Evolutionary conservation across 2,888 invertebrate genomes (phyloP).

Genomic region (Rhodophaea formosa): DNA sequence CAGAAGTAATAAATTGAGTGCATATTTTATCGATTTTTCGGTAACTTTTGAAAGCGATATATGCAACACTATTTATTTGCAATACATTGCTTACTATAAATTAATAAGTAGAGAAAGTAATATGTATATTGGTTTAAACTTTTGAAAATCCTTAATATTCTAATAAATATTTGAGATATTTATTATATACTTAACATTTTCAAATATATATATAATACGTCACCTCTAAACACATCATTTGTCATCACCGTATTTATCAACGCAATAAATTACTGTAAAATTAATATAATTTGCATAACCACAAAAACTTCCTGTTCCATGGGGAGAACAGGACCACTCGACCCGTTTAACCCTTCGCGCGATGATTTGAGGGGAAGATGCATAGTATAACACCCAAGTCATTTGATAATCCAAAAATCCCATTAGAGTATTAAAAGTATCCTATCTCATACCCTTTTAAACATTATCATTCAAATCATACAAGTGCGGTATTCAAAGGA

Average conservation of each 20-base stretch:
- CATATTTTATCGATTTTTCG: no score
- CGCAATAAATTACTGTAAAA: constrained; percentile 2
- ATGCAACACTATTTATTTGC: no score
- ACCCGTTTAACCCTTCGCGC: no score
- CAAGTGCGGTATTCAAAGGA: constrained; percentile 8
- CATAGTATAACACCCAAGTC: constrained; percentile 5
- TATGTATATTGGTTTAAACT: no score
- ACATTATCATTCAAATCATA: constrained; percentile 14
- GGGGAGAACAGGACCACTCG: no score
- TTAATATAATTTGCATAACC: constrained; percentile 9
- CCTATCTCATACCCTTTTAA: constrained; percentile 2
- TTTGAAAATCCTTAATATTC: no score
- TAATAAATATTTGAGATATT: no score
- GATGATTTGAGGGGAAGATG: not conserved
- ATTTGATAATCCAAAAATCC: constrained; percentile 1
- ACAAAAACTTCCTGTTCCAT: not conserved
- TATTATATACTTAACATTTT: no score
- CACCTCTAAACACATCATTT: not conserved
- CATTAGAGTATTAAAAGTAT: constrained; percentile 15
- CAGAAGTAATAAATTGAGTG: no score
- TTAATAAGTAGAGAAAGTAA: no score
- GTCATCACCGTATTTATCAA: not conserved
- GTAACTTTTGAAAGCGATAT: no score
- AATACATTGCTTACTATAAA: no score
- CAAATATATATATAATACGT: not conserved